Evolutionary conservation across 2,888 invertebrate genomes (phyloP), one percentile per base, ranked within the genome.

Genomic region (Dioctria rufipes): DNA sequence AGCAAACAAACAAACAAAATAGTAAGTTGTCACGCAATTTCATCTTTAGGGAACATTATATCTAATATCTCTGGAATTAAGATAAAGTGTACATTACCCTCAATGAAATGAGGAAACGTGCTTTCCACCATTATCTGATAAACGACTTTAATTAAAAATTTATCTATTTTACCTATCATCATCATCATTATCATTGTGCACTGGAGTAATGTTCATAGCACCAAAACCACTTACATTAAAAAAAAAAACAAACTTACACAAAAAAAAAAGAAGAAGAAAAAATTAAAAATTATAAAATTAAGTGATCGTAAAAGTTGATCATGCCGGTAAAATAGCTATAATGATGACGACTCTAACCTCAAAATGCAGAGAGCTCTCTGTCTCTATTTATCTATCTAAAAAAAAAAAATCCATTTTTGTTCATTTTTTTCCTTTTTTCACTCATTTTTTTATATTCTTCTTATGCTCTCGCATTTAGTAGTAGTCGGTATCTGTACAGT

Each of bases 211-310:
- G 46, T 46, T 46, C 8, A 46, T 46, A 46, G 46, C 46, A 46
- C 46, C 8, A 46, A 46, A 46, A 46, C 5, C 46, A 46, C 46
- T 46, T 46, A 46, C 46, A 8, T 46, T 1, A 6, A 46, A 46
- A 46, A 46, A 46, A 25, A 25, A 25, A 0, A 25, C 0, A 25
- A 25, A 46, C 46, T 46, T 46, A 46, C 46, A 8, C 8, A 8
- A 6, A 2, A 46, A 46, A 46, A 46, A 46, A 46, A 5, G 58
- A 58, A 13, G n/a, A 58, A 13, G 11, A 58, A 58, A 5, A 58
- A 5, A 58, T 58, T 11, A 58, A 58, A 58, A 58, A 58, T 58
- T 58, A 58, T 58, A 58, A 58, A 58, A 58, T 58, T 58, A 58
- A 58, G 58, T 11, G 58, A 58, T 58, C 58, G 58, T 58, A 58